Evolutionary conservation across 53 echinoderm and acorn worm genomes (phyloP).

Genomic region (Crossaster papposus): DNA sequence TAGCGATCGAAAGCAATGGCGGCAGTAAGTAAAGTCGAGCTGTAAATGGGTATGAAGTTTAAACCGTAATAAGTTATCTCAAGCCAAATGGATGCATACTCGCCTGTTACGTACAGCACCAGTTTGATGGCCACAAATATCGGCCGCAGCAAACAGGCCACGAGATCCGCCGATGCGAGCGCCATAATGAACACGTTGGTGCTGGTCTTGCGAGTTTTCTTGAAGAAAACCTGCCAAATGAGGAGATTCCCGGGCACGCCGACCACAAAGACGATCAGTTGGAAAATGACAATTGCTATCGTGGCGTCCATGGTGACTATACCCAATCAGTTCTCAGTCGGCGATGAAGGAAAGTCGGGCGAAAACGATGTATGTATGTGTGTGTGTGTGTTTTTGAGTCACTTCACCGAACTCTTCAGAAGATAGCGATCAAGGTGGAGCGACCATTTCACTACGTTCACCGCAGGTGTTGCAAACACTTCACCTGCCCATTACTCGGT

Average conservation of each 20-base stretch:
- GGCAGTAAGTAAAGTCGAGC: constrained; percentile 59
- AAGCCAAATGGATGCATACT: constrained; percentile 15
- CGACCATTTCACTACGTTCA: neutral
- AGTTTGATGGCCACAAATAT: constrained; percentile 21
- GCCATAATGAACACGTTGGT: constrained; percentile 71
- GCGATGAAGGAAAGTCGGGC: neutral
- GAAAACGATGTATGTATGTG: too few relatives aligned
- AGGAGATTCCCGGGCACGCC: constrained; percentile 75
- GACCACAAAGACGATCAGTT: constrained; percentile 56
- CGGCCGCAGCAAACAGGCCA: constrained; percentile 54
- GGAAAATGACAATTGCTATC: neutral
- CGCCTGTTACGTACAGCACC: neutral
- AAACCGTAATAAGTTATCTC: constrained; percentile 25
- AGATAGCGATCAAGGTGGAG: neutral
- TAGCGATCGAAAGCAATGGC: constrained; percentile 74
- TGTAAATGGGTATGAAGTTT: constrained; percentile 32
- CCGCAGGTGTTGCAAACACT: neutral
- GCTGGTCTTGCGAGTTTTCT: constrained; percentile 64
- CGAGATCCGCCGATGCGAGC: constrained; percentile 50
- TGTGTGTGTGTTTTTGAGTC: neutral
- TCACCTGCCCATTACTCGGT: neutral
- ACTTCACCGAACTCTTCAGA: neutral
- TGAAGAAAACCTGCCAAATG: constrained; percentile 63
- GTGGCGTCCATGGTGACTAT: constrained; percentile 8
- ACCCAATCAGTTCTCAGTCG: neutral